Base-by-base conservation (phyloP, 2,797 vertebrate genomes). In the Echeneis naucrates region DNA sequence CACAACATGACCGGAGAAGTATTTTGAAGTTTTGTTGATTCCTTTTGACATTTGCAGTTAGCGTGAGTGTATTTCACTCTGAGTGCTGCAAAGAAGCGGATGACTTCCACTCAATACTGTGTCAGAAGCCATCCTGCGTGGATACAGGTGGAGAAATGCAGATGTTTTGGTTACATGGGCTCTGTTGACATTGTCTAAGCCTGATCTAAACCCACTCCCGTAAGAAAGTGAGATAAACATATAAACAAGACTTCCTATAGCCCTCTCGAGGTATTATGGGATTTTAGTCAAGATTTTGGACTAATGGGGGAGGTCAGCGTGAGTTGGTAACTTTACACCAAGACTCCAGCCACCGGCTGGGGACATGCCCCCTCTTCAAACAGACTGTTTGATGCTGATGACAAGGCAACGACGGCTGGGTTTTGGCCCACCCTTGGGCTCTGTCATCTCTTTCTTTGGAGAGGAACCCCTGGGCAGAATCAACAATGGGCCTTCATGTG, bases 351-450 rank as follows among this genome's bases (percentile, higher is more conserved):
- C 72, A 72, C 80, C 74, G 78, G 80, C 85, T 83, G 77, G 84
- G 77, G 83, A 90, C 84, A 83, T 83, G 76, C 82, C 80, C 79
- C 80, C 86, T 90, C 91, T 91, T 94, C 90, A 94, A 94, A 93
- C 86, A 68, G 80, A 55, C 84, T 58, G 88, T 93, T 94, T 94
- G 90, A 94, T 92, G 89, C 90, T 87, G 91, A 92, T 93, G 90
- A 94, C 91, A 92, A 87, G 85, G 85, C 83, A 74, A 89, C 90
- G 90, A 90, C 53, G 84, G 84, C 87, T 85, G 89, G 82, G 62
- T 88, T 86, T 82, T 74, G 72, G 80, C 78, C 86, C 50, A 71
- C 80, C 82, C 85, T 78, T 17, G 42, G 88, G 85, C 85, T 70
- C 70, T 77, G 71, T 83, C 85, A 82, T 75, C 68, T 89, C 63